phyloP scores from a whole-genome alignment of 2,797 vertebrate genomes.

The Artibeus lituratus region DNA sequence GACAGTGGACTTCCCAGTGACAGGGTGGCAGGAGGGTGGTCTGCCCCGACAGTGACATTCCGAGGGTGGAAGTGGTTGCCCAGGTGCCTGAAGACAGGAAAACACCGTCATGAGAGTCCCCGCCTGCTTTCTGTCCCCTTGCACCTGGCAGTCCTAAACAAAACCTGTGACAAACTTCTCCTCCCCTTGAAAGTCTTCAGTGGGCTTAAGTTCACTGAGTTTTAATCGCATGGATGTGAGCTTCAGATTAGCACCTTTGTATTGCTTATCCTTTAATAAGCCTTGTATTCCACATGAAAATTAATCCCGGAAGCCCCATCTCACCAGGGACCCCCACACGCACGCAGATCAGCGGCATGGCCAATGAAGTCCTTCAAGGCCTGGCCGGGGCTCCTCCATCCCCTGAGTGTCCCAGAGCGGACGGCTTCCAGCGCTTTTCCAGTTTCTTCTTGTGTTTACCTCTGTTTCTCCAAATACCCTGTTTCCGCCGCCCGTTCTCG shows the following conservation, averaged over 20 bases:
- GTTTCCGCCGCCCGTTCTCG: neutral
- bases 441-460: neutral
- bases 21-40: fast-evolving
- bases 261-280: neutral
- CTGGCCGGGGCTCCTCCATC: neutral
- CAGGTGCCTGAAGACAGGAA: neutral
- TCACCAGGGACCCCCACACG: no score
- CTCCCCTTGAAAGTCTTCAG: neutral
- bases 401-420: neutral
- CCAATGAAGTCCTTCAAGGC: neutral
- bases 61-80: neutral
- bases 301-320: neutral
- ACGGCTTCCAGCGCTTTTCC: neutral
- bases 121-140: neutral
- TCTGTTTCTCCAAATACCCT: neutral
- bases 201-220: neutral
- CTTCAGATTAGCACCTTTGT: neutral
- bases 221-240: neutral
- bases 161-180: neutral
- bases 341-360: neutral
- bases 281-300: neutral
- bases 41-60: neutral
- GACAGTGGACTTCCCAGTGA: neutral
- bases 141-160: neutral
- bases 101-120: neutral